Evolutionary conservation across 2,113 vertebrate species (phyloP), one percentile per base, ranked within the genome.

Genomic region (Cottus gobio): DNA sequence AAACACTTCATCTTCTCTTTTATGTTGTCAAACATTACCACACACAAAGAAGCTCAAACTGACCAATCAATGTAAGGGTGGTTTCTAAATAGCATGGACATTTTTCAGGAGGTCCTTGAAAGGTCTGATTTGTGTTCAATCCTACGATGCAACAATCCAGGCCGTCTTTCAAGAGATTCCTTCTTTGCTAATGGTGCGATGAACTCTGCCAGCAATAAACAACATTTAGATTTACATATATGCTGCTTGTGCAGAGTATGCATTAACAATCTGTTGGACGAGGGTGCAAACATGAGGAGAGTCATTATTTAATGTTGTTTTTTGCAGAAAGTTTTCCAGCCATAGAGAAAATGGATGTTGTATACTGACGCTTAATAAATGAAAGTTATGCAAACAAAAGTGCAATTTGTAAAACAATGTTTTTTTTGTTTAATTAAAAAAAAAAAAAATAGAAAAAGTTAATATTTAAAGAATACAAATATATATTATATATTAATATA

Each of bases 21-120:
- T 22, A 0, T 60, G 31, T 42, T 30, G 52, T 26, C 31, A 73
- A 79, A 36, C 39, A 18, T 34, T 26, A 18, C 69, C 73, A 54
- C 81, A 79, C 80, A 83, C 52, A 67, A 12, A n/a, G 60, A 60
- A 20, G 5, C 57, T 61, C 44, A 11, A 20, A 72, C 22, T 24
- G 36, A 56, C 36, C 54, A 37, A n/a, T 70, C 68, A 63, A 10
- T 71, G 22, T 24, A 16, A 6, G 15, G 34, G 50, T 37, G 58
- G 57, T 69, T 26, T 67, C 26, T 12, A 66, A 71, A 71, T 9
- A 30, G 26, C 3, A 8, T 24, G 12, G 66, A 64, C 22, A 48
- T 54, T 24, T 52, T 63, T 66, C 7, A 48, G 61, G 34, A 50
- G 61, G 63, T 79, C 57, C 48, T 73, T 34, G 0, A 13, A 58